Evolutionary conservation across 2,113 vertebrate species (phyloP).

Genomic region (Nerophis lumbriciformis): DNA sequence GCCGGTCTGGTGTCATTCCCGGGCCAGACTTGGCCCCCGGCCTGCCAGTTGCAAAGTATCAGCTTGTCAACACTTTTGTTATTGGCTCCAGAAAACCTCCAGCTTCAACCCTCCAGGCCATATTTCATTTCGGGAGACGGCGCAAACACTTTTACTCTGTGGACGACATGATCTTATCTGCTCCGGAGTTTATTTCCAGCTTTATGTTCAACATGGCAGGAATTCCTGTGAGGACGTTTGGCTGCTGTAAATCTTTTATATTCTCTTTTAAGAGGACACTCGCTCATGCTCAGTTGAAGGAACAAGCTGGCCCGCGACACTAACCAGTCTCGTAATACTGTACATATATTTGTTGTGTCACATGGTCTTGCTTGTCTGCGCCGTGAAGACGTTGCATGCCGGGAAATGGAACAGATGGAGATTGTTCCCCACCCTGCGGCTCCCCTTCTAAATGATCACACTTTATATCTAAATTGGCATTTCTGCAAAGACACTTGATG

Average conservation of each 20-base stretch:
- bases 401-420: constrained; percentile 36
- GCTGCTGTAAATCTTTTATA: constrained; percentile 44
- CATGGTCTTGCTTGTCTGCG: constrained; percentile 33
- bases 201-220: constrained; percentile 32
- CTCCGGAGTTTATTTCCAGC: constrained; percentile 44
- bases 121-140: no score
- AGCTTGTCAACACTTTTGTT: no score
- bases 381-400: constrained; percentile 36
- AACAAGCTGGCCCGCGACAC: constrained; percentile 45
- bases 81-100: no score
- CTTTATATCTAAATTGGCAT: constrained; percentile 52
- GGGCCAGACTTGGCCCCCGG: no score
- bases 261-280: constrained; percentile 44
- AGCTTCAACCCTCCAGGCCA: no score
- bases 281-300: constrained; percentile 57
- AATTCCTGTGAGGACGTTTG: constrained; percentile 41
- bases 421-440: constrained; percentile 32
- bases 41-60: no score
- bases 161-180: constrained; percentile 26
- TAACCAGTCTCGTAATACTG: constrained; percentile 47
- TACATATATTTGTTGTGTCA: constrained; percentile 27
- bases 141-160: neutral
- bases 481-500: constrained; percentile 45
- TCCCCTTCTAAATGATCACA: constrained; percentile 52
- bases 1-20: no score